These are phyloP conservation scores for Hecatera dysodea DNA, from an alignment of 2,888 invertebrate genomes.

Conservation along the genomic window DNA sequence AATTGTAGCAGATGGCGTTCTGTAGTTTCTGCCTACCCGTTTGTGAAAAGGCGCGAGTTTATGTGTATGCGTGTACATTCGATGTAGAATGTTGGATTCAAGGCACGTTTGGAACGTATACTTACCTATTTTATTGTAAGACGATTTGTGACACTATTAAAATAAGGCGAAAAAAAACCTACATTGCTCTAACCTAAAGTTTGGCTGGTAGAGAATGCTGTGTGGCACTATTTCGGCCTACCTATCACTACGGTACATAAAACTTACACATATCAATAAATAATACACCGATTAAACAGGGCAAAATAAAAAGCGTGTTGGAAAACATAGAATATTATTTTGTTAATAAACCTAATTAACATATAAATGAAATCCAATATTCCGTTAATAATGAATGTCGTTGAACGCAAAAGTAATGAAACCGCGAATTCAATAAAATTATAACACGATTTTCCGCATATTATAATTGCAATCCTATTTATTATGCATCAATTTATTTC, in stretches of 20 bases:
- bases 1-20: background rate
- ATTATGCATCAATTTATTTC: slow-evolving; percentile 34
- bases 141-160: too few species aligned
- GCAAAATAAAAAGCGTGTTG: too few species aligned
- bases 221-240: too few species aligned
- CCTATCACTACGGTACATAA: background rate
- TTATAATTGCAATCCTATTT: slow-evolving; percentile 22
- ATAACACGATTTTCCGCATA: slow-evolving; percentile 16
- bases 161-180: too few species aligned
- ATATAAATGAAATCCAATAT: slow-evolving; percentile 22
- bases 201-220: too few species aligned
- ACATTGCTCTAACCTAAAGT: too few species aligned
- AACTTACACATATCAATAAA: background rate
- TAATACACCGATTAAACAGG: too few species aligned
- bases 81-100: too few species aligned
- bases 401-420: slow-evolving; percentile 29
- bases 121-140: too few species aligned
- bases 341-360: slow-evolving; percentile 18
- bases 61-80: background rate
- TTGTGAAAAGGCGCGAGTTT: background rate
- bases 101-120: too few species aligned
- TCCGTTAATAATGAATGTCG: slow-evolving; percentile 23
- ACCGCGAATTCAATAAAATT: slow-evolving; percentile 33
- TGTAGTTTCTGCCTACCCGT: background rate
- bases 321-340: background rate